These are phyloP conservation scores for Channa argus DNA, from an alignment of 2,113 vertebrate genomes.

Conservation along the genomic window DNA sequence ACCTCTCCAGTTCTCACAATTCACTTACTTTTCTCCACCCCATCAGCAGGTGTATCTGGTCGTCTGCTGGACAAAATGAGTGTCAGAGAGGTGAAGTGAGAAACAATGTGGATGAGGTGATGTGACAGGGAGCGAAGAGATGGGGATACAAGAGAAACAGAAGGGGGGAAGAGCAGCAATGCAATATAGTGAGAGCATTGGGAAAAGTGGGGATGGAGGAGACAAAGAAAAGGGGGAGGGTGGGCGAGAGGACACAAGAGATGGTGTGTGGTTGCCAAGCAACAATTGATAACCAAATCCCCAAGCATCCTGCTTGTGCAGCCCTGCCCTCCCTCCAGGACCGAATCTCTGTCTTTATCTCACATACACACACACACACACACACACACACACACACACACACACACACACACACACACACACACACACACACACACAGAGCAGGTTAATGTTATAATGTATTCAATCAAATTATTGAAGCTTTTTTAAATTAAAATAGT, in stretches of 20 bases:
- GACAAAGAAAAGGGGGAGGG: conserved; percentile 37
- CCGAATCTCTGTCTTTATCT: conserved; percentile 27
- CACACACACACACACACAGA: conserved; percentile 17
- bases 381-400: conserved; percentile 24
- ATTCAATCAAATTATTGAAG: conserved; percentile 28
- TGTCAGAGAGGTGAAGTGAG: conserved; percentile 25
- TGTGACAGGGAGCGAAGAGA: conserved; percentile 23
- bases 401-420: conserved; percentile 28
- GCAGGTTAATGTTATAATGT: not conserved
- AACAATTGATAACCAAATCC: conserved; percentile 87
- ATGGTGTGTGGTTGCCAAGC: conserved; percentile 84
- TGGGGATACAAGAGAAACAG: conserved; percentile 19
- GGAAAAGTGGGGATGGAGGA: conserved; percentile 47
- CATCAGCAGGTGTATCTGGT: conserved; percentile 45
- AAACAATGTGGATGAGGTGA: conserved; percentile 20
- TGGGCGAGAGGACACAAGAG: conserved; percentile 63
- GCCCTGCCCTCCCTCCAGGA: conserved; percentile 76
- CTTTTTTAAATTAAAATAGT: not conserved
- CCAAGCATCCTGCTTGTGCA: conserved; percentile 75
- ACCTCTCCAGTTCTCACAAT: conserved; percentile 31
- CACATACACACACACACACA: conserved; percentile 15
- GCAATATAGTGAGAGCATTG: conserved; percentile 31
- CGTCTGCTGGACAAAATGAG: conserved; percentile 26
- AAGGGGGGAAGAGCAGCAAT: conserved; percentile 32
- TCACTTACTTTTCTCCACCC: conserved; percentile 34